Conservation (phyloP, 1,140 invertebrate genomes). For the Bombus terrestris region DNA sequence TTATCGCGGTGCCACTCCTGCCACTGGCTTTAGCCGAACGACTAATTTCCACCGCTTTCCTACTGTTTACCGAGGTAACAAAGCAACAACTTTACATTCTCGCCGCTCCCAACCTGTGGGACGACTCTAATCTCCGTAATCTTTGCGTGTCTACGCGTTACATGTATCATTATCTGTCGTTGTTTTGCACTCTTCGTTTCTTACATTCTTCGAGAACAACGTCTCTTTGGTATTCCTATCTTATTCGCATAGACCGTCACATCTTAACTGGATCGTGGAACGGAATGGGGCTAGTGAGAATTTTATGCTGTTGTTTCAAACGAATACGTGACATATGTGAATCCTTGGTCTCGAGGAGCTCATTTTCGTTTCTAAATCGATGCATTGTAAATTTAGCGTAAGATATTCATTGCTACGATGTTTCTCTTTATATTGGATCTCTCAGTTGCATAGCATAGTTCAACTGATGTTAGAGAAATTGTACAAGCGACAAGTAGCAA, state of each 20-base stretch:
- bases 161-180: conserved; percentile 27
- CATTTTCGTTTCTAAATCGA: neutral
- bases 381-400: too few species aligned
- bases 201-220: neutral
- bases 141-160: conserved; percentile 23
- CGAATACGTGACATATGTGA: neutral
- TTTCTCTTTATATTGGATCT: neutral
- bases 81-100: conserved; percentile 39
- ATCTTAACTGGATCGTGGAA: neutral
- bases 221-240: neutral
- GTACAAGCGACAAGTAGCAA: too few species aligned
- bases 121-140: conserved; percentile 33
- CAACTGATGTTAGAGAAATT: too few species aligned
- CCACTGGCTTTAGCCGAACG: conserved; percentile 45
- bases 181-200: conserved; percentile 1
- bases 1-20: conserved; percentile 53
- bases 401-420: neutral
- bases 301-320: neutral
- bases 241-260: neutral
- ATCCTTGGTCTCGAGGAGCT: neutral
- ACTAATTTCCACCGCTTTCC: conserved; percentile 57
- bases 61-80: conserved; percentile 44
- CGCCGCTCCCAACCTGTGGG: conserved; percentile 9
- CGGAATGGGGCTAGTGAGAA: neutral
- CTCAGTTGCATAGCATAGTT: too few species aligned